Evolutionary conservation across 2,888 invertebrate genomes (phyloP), one percentile per base, ranked within the genome.

Genomic region (Agonopterix arenella): DNA sequence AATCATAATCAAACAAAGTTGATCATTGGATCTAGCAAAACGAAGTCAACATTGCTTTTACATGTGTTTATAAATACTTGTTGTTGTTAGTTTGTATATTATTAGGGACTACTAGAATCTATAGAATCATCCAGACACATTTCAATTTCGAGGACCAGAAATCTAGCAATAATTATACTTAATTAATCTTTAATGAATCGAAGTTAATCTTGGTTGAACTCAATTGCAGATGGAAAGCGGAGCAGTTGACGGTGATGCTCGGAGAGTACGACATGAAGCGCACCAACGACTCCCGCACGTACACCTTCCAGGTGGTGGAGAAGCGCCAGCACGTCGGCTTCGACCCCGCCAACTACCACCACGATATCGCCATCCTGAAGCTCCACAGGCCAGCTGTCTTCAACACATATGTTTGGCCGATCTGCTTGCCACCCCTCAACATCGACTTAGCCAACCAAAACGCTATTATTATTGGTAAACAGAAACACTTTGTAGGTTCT

Each of bases 331-430:
- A 96, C 72, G 88, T 90, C 42, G 90, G 92, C 46, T 97, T 93
- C 70, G 91, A 94, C 62, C 70, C 90, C 1, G 70, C 90, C 0
- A 93, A 92, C 52, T 95, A 94, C 69, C 92, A 92, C 55, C 91
- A 97, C 67, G 96, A 97, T 65, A 94, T 96, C 47, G 94, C 95
- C 0, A 90, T 96, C 40, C 60, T 97, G 44, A 92, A 91, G 62
- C 80, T 96, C 47, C 89, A 92, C 54, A 80, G 91, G 8, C 89
- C 93, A 0, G 92, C 93, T 0, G 78, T 91, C 4, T 96, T 95
- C 72, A 94, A 94, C 63, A 91, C 92, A 0, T 95, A 95, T 66
- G 93, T 96, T 48, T 95, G 95, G 94, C 96, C 96, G 0, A 92
- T 96, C 49, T 97, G 96, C 70, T 90, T 97, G 55, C 96, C 96